Base-by-base conservation (phyloP, 2,797 vertebrate genomes). In the Poecilia gillii region DNA sequence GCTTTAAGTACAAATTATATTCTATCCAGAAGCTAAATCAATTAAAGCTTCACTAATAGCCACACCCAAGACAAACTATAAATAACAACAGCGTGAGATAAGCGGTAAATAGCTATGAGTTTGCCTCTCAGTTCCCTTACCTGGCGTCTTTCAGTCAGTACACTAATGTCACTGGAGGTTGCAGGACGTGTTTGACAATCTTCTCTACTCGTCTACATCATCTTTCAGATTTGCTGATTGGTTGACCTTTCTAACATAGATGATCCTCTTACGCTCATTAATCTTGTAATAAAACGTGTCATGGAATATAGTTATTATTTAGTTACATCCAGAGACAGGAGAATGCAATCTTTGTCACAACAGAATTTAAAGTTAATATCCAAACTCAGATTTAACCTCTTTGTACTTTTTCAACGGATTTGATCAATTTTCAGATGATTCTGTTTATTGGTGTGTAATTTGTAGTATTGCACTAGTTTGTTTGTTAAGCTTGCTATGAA, bases 221-320 rank as follows among this genome's bases (percentile, higher is more conserved):
- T 85, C 76, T 51, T 88, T 75, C 83, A 88, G 88, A 81, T 71
- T 84, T 64, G 89, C 81, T 89, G 89, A 91, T 84, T 91, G 86
- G 93, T 85, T 94, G 91, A 95, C 94, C 86, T 90, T 92, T 94
- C 46, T 74, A 74, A 93, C 83, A 80, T 91, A 92, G 91, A 88
- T 90, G 91, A 93, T 93, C 91, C 87, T 92, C 91, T 94, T 92
- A 91, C 83, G 81, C 85, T 81, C 77, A 93, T 91, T 96, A 96
- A 95, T 95, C 94, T 90, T 87, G 84, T 95, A 96, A 96, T 95
- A 91, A 91, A 92, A 25, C 75, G 79, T 80, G 80, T 92, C 93
- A 90, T 90, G 75, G 87, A 90, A 88, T 64, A 47, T 77, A 80
- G 76, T 89, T 78, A 85, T 81, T 75, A 62, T 57, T 73, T 59